Percentiles rank a stretch among this genome's conserved stretches.
These are phyloP conservation scores for Scleropages formosus DNA, from an alignment of 2,797 vertebrate genomes.

Conservation along the genomic window DNA sequence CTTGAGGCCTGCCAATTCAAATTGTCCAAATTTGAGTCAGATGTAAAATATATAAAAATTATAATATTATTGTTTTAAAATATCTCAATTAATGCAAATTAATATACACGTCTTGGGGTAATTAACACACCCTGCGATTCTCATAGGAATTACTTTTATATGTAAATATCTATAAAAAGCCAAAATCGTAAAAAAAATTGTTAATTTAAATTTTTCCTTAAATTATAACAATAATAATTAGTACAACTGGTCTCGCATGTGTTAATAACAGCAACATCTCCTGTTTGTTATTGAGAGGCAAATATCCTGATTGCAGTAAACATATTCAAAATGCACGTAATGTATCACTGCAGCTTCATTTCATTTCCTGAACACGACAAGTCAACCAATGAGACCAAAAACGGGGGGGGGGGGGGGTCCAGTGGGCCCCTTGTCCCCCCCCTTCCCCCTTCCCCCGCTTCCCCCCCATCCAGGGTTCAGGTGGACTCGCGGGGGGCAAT, in stretches of 20 bases:
- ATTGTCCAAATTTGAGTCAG: constrained; percentile 57
- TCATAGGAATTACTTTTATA: too few species aligned
- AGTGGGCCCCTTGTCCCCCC: constrained; percentile 31
- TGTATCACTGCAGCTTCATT: constrained; percentile 52
- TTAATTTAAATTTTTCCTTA: too few species aligned
- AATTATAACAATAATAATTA: too few species aligned
- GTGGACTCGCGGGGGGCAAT: constrained; percentile 60
- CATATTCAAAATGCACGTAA: constrained; percentile 26
- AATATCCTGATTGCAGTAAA: background rate
- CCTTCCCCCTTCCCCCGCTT: too few species aligned
- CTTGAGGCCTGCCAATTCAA: constrained; percentile 44
- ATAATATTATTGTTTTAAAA: background rate
- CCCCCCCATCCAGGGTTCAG: constrained; percentile 52
- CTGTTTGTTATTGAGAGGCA: too few species aligned
- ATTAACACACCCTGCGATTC: too few species aligned
- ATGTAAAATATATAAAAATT: constrained; percentile 36
- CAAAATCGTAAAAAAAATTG: too few species aligned
- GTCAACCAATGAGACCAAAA: constrained; percentile 61
- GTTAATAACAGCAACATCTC: constrained; percentile 4
- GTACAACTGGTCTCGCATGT: constrained; percentile 20
- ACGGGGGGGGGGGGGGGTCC: constrained; percentile 47
- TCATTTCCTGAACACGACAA: constrained; percentile 64
- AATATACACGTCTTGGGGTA: too few species aligned
- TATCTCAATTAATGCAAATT: constrained; percentile 30
- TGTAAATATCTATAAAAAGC: too few species aligned